Conservation (phyloP, 2,113 vertebrate species). For the Arothron firmamentum region DNA sequence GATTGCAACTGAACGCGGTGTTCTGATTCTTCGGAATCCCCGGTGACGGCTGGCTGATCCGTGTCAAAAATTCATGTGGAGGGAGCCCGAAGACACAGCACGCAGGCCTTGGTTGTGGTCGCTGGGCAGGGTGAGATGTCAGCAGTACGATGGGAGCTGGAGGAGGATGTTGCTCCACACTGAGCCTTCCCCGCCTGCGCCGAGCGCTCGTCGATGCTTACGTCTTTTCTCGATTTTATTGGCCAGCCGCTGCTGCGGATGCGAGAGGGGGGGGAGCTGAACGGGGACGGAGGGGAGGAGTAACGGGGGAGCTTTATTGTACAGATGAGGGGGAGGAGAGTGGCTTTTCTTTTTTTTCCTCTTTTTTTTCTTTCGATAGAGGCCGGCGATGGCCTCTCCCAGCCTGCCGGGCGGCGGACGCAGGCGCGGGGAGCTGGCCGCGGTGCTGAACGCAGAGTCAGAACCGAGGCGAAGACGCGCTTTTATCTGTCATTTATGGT, state of each 20-base stretch:
- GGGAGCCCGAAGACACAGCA: slow-evolving; percentile 22
- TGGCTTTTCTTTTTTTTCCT: background rate
- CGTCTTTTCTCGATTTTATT: slow-evolving; percentile 82
- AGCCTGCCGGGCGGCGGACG: slow-evolving; percentile 36
- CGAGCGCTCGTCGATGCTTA: slow-evolving; percentile 79
- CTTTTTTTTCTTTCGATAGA: slow-evolving; percentile 17
- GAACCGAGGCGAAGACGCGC: slow-evolving; percentile 32
- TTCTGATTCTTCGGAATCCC: background rate
- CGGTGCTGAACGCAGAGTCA: slow-evolving; percentile 72
- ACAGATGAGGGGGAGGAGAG: slow-evolving; percentile 43
- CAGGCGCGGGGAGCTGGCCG: slow-evolving; percentile 67
- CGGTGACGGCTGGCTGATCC: slow-evolving; percentile 9
- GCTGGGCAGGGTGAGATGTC: slow-evolving; percentile 58
- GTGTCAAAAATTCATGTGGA: slow-evolving; percentile 17
- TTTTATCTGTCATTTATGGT: slow-evolving; percentile 13
- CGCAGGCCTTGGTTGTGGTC: slow-evolving; percentile 42
- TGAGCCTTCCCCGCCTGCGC: slow-evolving; percentile 80
- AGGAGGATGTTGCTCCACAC: slow-evolving; percentile 63
- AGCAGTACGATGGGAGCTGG: slow-evolving; percentile 70
- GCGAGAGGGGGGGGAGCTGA: slow-evolving; percentile 54
- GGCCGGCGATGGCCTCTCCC: slow-evolving; percentile 64
- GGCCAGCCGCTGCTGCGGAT: slow-evolving; percentile 80
- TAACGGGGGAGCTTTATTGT: slow-evolving; percentile 25
- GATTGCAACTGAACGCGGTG: slow-evolving; percentile 5
- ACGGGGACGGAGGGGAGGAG: slow-evolving; percentile 39